These are phyloP conservation scores for Synchiropus splendidus DNA, from an alignment of 2,113 vertebrate species.

Conservation along the genomic window DNA sequence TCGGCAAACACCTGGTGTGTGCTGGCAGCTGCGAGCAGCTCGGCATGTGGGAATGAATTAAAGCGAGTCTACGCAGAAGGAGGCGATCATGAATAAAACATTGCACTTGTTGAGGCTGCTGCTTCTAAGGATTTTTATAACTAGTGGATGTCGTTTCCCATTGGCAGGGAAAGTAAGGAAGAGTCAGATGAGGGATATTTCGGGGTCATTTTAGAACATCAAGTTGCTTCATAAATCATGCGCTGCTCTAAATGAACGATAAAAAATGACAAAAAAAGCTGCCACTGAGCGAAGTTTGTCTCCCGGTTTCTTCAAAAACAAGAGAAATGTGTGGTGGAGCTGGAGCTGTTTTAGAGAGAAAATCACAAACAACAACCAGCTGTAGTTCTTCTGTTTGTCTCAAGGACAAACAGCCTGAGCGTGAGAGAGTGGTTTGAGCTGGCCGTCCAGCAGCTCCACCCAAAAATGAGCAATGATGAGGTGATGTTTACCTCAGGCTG, in stretches of 20 bases:
- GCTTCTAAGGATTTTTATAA: slow-evolving; percentile 25
- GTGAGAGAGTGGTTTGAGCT: too few species aligned
- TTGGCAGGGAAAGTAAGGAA: slow-evolving; percentile 5
- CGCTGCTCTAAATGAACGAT: not conserved
- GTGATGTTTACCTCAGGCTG: too few species aligned
- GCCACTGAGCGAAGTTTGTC: too few species aligned
- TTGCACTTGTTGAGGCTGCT: slow-evolving; percentile 33
- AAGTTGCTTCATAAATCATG: not conserved
- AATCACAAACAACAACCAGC: too few species aligned
- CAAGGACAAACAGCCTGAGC: too few species aligned
- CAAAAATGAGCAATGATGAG: too few species aligned
- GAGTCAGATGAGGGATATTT: too few species aligned
- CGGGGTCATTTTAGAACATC: not conserved
- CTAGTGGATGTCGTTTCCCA: slow-evolving; percentile 21
- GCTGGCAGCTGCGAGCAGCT: slow-evolving; percentile 32
- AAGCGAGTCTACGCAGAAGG: slow-evolving; percentile 26
- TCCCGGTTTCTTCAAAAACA: not conserved
- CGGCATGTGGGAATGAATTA: slow-evolving; percentile 44
- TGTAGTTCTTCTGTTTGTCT: too few species aligned
- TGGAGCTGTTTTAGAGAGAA: too few species aligned
- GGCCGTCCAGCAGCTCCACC: too few species aligned
- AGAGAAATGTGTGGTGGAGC: too few species aligned
- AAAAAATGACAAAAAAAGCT: not conserved
- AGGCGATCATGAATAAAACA: slow-evolving; percentile 56
- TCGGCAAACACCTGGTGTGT: slow-evolving; percentile 36